Evolutionary conservation across 1,140 invertebrate genomes (phyloP).

Genomic region (Samia ricini): DNA sequence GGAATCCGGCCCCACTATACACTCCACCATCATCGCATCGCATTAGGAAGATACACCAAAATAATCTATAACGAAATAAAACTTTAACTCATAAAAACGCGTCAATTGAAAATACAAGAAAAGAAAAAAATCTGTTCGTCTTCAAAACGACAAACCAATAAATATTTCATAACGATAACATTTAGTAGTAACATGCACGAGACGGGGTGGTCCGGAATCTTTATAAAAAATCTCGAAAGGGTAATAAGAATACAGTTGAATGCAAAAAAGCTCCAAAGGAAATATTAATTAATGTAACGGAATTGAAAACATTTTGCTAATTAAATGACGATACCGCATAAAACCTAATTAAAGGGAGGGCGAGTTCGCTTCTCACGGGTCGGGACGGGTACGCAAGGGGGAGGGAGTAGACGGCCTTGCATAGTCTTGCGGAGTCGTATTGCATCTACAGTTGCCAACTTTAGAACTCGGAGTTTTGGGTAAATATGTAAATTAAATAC

Average conservation of each 20-base stretch:
- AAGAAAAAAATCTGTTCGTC: slow-evolving; percentile 38
- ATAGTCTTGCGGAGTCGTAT: too few relatives aligned
- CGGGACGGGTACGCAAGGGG: too few relatives aligned
- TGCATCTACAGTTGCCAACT: too few relatives aligned
- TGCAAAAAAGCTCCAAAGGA: slow-evolving; percentile 70
- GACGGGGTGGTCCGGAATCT: slow-evolving; percentile 71
- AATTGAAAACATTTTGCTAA: slow-evolving; percentile 76
- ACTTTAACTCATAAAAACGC: slow-evolving; percentile 27
- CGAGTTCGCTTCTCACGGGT: slow-evolving; percentile 70
- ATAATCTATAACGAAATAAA: too few relatives aligned
- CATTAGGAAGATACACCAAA: too few relatives aligned
- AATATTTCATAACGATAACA: slow-evolving; percentile 55
- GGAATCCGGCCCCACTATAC: too few relatives aligned
- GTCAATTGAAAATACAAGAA: slow-evolving; percentile 32
- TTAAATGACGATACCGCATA: slow-evolving; percentile 76
- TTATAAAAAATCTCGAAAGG: slow-evolving; percentile 74
- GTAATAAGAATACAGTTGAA: slow-evolving; percentile 76
- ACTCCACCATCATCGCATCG: too few relatives aligned
- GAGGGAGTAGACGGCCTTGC: too few relatives aligned
- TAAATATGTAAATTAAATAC: too few relatives aligned
- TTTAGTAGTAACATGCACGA: slow-evolving; percentile 46
- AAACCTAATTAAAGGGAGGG: slow-evolving; percentile 73
- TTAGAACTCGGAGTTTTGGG: too few relatives aligned
- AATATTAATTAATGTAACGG: slow-evolving; percentile 77
- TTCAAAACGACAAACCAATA: slow-evolving; percentile 27